Conservation (phyloP, 2,113 vertebrate genomes). For the Barbus barbus region DNA sequence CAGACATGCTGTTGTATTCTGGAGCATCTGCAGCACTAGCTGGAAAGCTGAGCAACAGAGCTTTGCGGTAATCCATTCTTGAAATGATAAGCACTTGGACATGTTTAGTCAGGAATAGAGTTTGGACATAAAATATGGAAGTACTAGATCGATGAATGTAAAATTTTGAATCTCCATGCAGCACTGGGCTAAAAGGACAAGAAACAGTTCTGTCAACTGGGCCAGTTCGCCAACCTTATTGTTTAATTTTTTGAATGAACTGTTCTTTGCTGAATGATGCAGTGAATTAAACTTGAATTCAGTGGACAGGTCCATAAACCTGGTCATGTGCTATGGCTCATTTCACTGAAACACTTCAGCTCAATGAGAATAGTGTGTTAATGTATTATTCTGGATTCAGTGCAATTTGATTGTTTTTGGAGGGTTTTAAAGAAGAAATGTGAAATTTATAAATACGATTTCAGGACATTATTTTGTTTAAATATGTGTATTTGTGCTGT, state of each 20-base stretch:
- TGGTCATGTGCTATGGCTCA: background rate
- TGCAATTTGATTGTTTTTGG: background rate
- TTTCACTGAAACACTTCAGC: background rate
- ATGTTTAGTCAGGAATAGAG: background rate
- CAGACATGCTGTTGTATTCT: background rate
- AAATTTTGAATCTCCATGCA: background rate
- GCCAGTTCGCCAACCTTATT: background rate
- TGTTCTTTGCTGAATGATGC: background rate
- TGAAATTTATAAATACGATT: background rate
- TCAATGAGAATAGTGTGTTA: background rate
- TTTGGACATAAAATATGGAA: background rate
- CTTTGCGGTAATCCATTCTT: background rate
- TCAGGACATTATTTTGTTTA: background rate
- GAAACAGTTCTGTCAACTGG: background rate
- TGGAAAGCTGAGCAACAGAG: background rate
- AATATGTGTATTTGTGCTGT: background rate
- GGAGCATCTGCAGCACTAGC: background rate
- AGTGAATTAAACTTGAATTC: background rate
- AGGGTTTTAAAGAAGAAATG: background rate
- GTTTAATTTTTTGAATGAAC: background rate
- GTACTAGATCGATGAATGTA: background rate
- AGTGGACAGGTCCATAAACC: background rate
- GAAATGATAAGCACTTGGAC: background rate
- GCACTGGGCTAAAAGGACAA: background rate
- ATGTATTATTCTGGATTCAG: background rate